Evolutionary conservation across 2,888 invertebrate genomes (phyloP), one percentile per base, ranked within the genome.

Genomic region (Macrosiphum euphorbiae): DNA sequence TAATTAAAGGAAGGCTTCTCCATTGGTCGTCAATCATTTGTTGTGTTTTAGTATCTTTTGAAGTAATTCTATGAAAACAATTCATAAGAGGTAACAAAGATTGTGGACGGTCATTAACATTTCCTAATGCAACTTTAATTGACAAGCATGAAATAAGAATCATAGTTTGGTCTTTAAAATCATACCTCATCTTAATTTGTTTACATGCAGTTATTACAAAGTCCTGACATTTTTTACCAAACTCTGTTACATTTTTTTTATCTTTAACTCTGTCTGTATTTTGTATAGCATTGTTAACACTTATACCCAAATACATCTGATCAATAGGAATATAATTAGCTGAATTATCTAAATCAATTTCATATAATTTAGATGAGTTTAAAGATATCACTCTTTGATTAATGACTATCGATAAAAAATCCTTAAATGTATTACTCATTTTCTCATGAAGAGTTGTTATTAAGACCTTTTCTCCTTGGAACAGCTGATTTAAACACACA

Each of bases 391-490:
- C 41, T 47, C 41, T 86, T 10, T 10, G 86, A 47, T 86, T 86
- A 41, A 86, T 86, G 47, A 86, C 41, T 10, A 86, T 86, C 8
- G 41, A 41, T 44, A 86, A 47, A 86, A 86, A 86, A 26, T 86
- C 86, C 86, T 86, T 86, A 86, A 44, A 41, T 44, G 86, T 26
- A 86, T 47, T 86, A 44, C 41, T 86, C 86, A 86, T 86, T 86
- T 86, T 86, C 26, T 41, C 41, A 86, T 86, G 86, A 47, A 86
- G 86, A 86, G 41, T 86, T 41, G 35, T 86, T 47, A 86, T 86
- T 47, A 86, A 41, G 86, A 86, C 86, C 41, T 41, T 47, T 44
- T 41, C 47, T 47, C 86, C 47, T 86, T 86, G 86, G 47, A 86
- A 86, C 41, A 44, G 47, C 35, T 86, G 41, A 47, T 86, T 86